Evolutionary conservation across 2,888 invertebrate species (phyloP), one percentile per base, ranked within the genome.

Genomic region (Noctua comes): DNA sequence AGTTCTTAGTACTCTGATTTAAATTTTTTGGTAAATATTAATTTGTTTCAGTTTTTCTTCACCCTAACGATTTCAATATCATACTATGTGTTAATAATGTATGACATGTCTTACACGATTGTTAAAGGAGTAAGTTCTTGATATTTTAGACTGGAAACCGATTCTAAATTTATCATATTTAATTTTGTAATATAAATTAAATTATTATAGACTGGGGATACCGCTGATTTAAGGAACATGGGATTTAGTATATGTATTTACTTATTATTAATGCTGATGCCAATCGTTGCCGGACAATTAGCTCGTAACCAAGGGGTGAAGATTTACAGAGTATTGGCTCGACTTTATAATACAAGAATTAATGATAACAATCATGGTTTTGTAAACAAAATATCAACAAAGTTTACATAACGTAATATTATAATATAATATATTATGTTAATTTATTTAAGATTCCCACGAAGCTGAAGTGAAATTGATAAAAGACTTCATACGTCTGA

Each of bases 11-110:
- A 24, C 16, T 27, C 1, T 62, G 3, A 51, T 76, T 18, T 31
- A 27, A 31, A n/a, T 36, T 36, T 48, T 0, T 54, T 54, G 2
- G 11, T 36, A n/a, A 31, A 48, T 6, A 64, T n/a, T n/a, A 0
- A 1, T 64, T n/a, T 73, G 40, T 73, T 73, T 21, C 73, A 73
- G 73, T 40, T 66, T 40, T 66, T 66, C 16, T 51, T 40, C 0
- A 8, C 40, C 13, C 3, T 73, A 21, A 10, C 16, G 18, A 27
- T 66, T 1, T 27, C 66, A 51, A 24, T 16, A 40, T 6, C 48
- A 27, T 27, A 36, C 21, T 4, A 16, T 27, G 2, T 73, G 8
- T 40, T 73, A 48, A 8, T 51, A 16, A n/a, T 8, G 2, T 73
- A 73, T 40, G 5, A 66, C 27, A 51, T 10, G 10, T 73, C 5